These are phyloP conservation scores for Magallana nippona DNA, from an alignment of 2,888 invertebrate species.

Conservation along the genomic window DNA sequence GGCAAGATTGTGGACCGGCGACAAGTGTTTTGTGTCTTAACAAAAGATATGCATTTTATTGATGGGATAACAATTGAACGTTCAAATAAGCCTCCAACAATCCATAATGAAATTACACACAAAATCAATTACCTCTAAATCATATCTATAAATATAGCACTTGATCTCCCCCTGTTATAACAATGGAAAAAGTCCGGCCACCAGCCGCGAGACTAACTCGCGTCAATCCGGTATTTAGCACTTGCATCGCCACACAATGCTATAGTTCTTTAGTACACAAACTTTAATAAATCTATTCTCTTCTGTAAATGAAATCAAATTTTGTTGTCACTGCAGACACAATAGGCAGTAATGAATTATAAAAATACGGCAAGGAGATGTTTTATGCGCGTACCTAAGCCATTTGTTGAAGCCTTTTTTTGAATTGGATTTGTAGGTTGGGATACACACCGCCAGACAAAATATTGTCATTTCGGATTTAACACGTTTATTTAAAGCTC, in stretches of 20 bases:
- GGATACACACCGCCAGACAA: slow-evolving; percentile 41
- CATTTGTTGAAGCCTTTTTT: slow-evolving; percentile 36
- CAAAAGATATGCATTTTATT: slow-evolving; percentile 41
- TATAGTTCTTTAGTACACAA: slow-evolving; percentile 40
- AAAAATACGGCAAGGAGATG: slow-evolving; percentile 37
- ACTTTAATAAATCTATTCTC: slow-evolving; percentile 30
- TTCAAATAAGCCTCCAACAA: slow-evolving; percentile 30
- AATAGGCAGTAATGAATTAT: slow-evolving; percentile 42
- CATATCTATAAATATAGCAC: slow-evolving; percentile 44
- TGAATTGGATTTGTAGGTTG: slow-evolving; percentile 23
- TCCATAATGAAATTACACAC: slow-evolving; percentile 41
- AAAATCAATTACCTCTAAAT: slow-evolving; percentile 46
- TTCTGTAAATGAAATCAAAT: slow-evolving; percentile 41
- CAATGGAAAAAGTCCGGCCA: neutral
- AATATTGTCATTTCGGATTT: slow-evolving; percentile 42
- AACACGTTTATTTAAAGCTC: slow-evolving; percentile 37
- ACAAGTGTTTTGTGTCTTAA: slow-evolving; percentile 27
- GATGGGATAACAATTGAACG: slow-evolving; percentile 36
- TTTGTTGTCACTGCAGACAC: slow-evolving; percentile 43
- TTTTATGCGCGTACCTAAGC: slow-evolving; percentile 38
- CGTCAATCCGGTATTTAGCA: slow-evolving; percentile 31
- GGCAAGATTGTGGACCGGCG: slow-evolving; percentile 22
- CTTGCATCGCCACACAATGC: slow-evolving; percentile 25
- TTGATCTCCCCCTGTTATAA: slow-evolving; percentile 37
- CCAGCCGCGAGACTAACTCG: slow-evolving; percentile 37